Percentiles rank a stretch among this genome's conserved stretches.
Evolutionary conservation across 2,888 invertebrate genomes (phyloP).

Genomic region (Tinea trinotella): DNA sequence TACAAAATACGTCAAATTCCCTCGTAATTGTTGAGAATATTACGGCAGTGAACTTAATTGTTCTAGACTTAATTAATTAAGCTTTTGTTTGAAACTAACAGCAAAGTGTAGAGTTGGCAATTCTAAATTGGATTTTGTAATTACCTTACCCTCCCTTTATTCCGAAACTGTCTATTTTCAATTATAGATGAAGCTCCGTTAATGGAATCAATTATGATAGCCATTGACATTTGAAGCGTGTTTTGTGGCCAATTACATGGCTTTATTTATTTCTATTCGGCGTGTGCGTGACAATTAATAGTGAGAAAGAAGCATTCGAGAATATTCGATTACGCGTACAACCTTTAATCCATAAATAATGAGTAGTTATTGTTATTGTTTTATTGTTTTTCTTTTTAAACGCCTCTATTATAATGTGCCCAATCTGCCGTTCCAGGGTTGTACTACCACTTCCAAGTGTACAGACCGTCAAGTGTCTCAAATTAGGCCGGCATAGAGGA

Average conservation of each 20-base stretch:
- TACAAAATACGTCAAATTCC: conserved; percentile 67
- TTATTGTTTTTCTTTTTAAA: neutral
- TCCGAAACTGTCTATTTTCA: conserved; percentile 68
- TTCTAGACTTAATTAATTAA: conserved; percentile 73
- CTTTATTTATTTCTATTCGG: neutral
- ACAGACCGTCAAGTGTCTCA: no score
- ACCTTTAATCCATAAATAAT: neutral
- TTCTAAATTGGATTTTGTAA: conserved; percentile 73
- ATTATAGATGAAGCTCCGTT: conserved; percentile 66
- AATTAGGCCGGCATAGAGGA: no score
- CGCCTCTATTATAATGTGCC: neutral
- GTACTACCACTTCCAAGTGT: no score
- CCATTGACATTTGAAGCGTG: conserved; percentile 16
- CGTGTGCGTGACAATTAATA: conserved; percentile 2
- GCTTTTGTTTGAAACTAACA: conserved; percentile 73
- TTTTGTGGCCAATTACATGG: conserved; percentile 10
- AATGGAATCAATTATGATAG: conserved; percentile 62
- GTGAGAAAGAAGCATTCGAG: conserved; percentile 24
- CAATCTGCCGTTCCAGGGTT: no score
- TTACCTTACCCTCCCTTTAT: conserved; percentile 66
- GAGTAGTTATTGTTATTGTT: neutral
- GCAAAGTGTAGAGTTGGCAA: conserved; percentile 73
- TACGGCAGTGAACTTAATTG: conserved; percentile 71
- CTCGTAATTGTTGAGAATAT: conserved; percentile 70
- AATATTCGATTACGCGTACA: conserved; percentile 27